Base-by-base conservation (phyloP, 2,113 vertebrate genomes). In the Brachypteracias leptosomus region DNA sequence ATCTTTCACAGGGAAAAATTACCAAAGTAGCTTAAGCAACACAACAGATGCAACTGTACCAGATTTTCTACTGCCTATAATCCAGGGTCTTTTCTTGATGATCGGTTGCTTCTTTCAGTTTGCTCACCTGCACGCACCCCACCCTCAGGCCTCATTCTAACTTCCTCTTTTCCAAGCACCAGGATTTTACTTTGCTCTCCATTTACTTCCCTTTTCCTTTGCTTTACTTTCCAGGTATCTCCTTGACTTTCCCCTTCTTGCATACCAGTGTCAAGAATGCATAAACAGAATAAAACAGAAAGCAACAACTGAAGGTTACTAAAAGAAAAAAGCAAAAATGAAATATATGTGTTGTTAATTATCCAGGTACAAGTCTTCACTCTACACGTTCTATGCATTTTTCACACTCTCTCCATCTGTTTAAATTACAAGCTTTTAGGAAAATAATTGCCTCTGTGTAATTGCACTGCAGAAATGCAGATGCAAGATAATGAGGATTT, bases 401-500 rank as follows among this genome's bases (percentile, higher is more conserved):
- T 86, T 67, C 66, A 82, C 18, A 52, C 49, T 25, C 35, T 72
- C 52, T 78, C 73, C 21, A 2, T 36, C 84, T 87, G 61, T 42
- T 87, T 75, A 72, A 90, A 92, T 84, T 63, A 72, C 9, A 90
- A 63, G 73, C 81, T 94, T 95, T 89, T 73, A 83, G 75, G 67
- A 85, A 93, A 94, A 90, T 71, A 92, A 93, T 36, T 91, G 87
- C 82, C 83, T 66, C 79, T 85, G 67, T 76, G 42, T 77, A 93
- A 92, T 74, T 88, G 89, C 55, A 42, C 57, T 38, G 79, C 89
- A 93, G 25, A 80, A 90, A 96, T 88, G 93, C 73, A 91, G 95
- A 94, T 92, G 44, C 63, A 90, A 90, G 83, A 88, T 88, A 93
- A 85, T 66, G 83, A 94, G 66, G 85, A 89, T 86, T 94, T 89